phyloP scores from a whole-genome alignment of 1,140 invertebrate genomes.

The Gryllus bimaculatus region DNA sequence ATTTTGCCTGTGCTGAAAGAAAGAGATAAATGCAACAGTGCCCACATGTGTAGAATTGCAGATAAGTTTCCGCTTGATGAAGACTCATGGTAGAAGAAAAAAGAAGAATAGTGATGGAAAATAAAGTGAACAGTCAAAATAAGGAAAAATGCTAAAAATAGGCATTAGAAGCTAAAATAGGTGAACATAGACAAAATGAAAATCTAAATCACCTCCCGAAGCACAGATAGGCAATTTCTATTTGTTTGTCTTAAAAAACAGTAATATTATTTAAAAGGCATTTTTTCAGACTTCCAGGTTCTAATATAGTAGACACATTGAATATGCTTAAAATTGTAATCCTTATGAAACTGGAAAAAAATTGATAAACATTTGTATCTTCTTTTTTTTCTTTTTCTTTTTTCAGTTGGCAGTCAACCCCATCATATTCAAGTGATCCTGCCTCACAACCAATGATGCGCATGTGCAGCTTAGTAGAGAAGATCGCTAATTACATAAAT shows the following conservation, averaged over 20 bases:
- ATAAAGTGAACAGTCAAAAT: too few relatives aligned
- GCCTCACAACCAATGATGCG: slow-evolving; percentile 18
- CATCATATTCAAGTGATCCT: slow-evolving; percentile 18
- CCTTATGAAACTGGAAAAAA: background rate
- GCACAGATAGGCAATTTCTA: background rate
- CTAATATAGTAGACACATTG: background rate
- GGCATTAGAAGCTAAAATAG: too few relatives aligned
- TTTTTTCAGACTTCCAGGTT: background rate
- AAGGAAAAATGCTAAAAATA: too few relatives aligned
- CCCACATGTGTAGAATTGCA: too few relatives aligned
- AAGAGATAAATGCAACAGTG: too few relatives aligned
- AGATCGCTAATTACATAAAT: background rate
- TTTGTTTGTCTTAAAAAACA: background rate
- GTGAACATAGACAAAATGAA: background rate
- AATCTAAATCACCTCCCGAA: background rate
- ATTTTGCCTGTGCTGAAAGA: too few relatives aligned
- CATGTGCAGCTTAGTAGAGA: slow-evolving; percentile 10
- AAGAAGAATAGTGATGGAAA: too few relatives aligned
- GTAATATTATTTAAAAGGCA: background rate
- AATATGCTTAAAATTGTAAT: background rate
- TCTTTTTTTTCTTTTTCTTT: background rate
- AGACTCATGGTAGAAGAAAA: too few relatives aligned
- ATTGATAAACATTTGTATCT: background rate
- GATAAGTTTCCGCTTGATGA: too few relatives aligned
- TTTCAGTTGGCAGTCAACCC: slow-evolving; percentile 14